Conservation (phyloP, 2,888 invertebrate genomes). For the Poecilobothrus nobilitatus region DNA sequence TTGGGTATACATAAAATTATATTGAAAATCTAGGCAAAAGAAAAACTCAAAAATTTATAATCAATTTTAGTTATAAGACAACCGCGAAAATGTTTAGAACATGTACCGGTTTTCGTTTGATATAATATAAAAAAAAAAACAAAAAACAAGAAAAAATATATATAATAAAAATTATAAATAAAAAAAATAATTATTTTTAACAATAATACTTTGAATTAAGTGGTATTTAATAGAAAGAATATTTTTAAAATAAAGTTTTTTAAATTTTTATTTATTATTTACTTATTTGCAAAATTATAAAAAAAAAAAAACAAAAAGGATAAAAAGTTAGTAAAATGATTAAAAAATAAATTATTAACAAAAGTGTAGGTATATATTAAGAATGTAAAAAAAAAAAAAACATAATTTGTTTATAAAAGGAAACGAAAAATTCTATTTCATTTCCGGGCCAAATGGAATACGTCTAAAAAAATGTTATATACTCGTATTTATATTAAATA, state of each 20-base stretch:
- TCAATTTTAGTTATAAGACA: not conserved
- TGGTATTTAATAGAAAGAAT: no score
- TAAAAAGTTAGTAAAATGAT: no score
- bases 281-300: no score
- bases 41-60: not conserved
- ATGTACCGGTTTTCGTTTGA: not conserved
- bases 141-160: not conserved
- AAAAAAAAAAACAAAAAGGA: no score
- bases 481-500: no score
- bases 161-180: not conserved
- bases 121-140: not conserved
- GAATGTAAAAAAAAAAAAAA: no score
- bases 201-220: no score
- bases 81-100: slow-evolving; percentile 1
- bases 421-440: not conserved
- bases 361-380: no score
- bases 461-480: not conserved
- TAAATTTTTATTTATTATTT: no score
- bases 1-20: not conserved
- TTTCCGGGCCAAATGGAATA: slow-evolving; percentile 6
- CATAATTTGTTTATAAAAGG: no score
- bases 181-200: not conserved
- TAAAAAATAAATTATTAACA: no score
- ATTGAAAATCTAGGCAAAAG: not conserved
- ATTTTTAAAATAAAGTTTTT: no score